Evolutionary conservation across 1,140 invertebrate species (phyloP).

Genomic region (Platyscapa corneri): DNA sequence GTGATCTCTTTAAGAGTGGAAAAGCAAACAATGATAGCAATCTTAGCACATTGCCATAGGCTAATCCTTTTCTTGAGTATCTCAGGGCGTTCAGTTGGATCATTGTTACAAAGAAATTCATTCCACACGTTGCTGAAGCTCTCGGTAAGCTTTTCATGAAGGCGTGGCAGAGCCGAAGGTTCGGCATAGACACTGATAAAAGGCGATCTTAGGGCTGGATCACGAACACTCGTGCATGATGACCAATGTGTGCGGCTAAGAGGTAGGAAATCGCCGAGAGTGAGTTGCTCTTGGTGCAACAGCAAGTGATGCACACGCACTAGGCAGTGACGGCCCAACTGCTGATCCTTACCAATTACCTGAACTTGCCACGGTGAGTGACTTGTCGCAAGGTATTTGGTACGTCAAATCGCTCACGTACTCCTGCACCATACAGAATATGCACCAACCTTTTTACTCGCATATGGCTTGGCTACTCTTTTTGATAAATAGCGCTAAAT

Average conservation of each 20-base stretch:
- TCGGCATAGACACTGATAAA: slow-evolving; percentile 77
- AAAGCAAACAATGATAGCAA: slow-evolving; percentile 76
- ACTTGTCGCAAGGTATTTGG: slow-evolving; percentile 81
- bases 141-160: slow-evolving; percentile 80
- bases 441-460: not conserved
- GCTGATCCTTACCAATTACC: slow-evolving; percentile 76
- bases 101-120: slow-evolving; percentile 84
- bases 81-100: slow-evolving; percentile 82
- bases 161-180: slow-evolving; percentile 79
- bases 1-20: slow-evolving; percentile 77
- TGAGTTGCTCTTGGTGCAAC: slow-evolving; percentile 80
- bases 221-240: not conserved
- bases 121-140: slow-evolving; percentile 85
- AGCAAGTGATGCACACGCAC: slow-evolving; percentile 85
- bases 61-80: slow-evolving; percentile 78
- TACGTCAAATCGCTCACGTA: slow-evolving; percentile 85
- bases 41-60: slow-evolving; percentile 77
- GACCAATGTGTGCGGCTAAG: slow-evolving; percentile 67
- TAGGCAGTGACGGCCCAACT: slow-evolving; percentile 61
- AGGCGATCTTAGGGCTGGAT: slow-evolving; percentile 61
- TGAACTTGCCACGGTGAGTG: slow-evolving; percentile 88
- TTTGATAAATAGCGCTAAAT: no score
- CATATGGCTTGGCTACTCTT: no score
- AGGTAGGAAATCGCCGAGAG: slow-evolving; percentile 84
- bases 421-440: slow-evolving; percentile 76